A percentile compares a stretch with the other conserved stretches of the same genome.
Conservation (phyloP, 2,888 invertebrate genomes). For the Hirtodrosophila histrioides region DNA sequence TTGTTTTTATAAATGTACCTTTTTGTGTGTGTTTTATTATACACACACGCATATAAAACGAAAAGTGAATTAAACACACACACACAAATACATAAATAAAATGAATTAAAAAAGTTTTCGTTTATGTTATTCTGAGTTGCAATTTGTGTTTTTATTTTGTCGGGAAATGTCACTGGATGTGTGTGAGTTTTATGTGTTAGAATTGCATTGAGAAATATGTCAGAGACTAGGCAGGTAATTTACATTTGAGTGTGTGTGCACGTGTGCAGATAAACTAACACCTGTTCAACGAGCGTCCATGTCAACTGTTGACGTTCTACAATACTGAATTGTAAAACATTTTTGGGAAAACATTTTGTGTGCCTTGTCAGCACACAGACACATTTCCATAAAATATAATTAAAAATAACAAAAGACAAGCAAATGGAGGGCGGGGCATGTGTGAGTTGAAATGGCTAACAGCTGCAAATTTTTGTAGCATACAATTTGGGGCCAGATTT, state of each 20-base stretch:
- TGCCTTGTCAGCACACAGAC: slow-evolving; percentile 55
- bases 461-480: slow-evolving; percentile 42
- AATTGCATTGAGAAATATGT: slow-evolving; percentile 55
- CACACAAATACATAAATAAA: slow-evolving; percentile 32
- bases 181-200: slow-evolving; percentile 1
- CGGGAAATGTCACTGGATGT: slow-evolving; percentile 8
- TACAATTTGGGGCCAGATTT: slow-evolving; percentile 50
- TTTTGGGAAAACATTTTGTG: slow-evolving; percentile 46
- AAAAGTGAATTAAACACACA: slow-evolving; percentile 50
- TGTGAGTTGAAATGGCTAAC: neutral
- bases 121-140: slow-evolving; percentile 43
- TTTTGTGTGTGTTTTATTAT: neutral
- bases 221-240: slow-evolving; percentile 47
- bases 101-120: slow-evolving; percentile 58
- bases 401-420: slow-evolving; percentile 61
- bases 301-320: slow-evolving; percentile 59
- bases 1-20: neutral
- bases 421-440: neutral
- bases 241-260: slow-evolving; percentile 40
- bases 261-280: slow-evolving; percentile 56
- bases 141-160: slow-evolving; percentile 42
- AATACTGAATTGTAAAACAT: slow-evolving; percentile 54
- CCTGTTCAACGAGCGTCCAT: slow-evolving; percentile 53
- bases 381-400: slow-evolving; percentile 71
- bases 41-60: slow-evolving; percentile 19